Percentiles rank a stretch among this genome's conserved stretches.
phyloP scores from a whole-genome alignment of 2,113 vertebrate genomes.

The Tricholaema leucomelas region DNA sequence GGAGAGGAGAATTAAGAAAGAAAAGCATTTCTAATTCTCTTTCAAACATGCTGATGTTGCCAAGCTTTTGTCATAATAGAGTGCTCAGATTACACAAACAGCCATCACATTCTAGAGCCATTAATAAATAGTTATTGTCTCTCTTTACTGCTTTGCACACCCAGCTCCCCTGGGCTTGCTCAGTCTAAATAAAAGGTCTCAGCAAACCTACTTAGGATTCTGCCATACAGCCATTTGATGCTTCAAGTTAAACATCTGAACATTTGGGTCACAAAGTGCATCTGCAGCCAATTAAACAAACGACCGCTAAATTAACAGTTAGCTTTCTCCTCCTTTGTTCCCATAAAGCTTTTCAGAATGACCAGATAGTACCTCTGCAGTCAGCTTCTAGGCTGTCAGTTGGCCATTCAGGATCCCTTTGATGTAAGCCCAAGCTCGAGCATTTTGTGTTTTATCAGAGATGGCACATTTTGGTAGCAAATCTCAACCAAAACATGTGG shows the following conservation, averaged over 20 bases:
- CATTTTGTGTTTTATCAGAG: background rate
- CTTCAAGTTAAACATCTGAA: conserved; percentile 42
- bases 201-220: conserved; percentile 58
- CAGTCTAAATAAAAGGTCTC: conserved; percentile 63
- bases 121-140: conserved; percentile 76
- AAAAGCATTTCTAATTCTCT: conserved; percentile 84
- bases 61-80: conserved; percentile 80
- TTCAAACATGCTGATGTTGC: conserved; percentile 74
- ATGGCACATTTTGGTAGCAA: conserved; percentile 1
- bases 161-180: conserved; percentile 47
- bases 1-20: conserved; percentile 80
- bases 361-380: background rate
- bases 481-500: background rate
- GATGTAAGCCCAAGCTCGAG: background rate
- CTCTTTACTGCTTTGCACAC: conserved; percentile 67
- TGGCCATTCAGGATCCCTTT: background rate
- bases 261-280: conserved; percentile 55
- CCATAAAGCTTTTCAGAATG: conserved; percentile 21
- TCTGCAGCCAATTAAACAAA: conserved; percentile 54
- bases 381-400: background rate
- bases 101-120: conserved; percentile 64
- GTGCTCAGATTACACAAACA: conserved; percentile 75
- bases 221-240: conserved; percentile 31
- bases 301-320: conserved; percentile 64
- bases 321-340: conserved; percentile 46